Evolutionary conservation across 1,140 invertebrate genomes (phyloP), one percentile per base, ranked within the genome.

Genomic region (Euwallacea similis): DNA sequence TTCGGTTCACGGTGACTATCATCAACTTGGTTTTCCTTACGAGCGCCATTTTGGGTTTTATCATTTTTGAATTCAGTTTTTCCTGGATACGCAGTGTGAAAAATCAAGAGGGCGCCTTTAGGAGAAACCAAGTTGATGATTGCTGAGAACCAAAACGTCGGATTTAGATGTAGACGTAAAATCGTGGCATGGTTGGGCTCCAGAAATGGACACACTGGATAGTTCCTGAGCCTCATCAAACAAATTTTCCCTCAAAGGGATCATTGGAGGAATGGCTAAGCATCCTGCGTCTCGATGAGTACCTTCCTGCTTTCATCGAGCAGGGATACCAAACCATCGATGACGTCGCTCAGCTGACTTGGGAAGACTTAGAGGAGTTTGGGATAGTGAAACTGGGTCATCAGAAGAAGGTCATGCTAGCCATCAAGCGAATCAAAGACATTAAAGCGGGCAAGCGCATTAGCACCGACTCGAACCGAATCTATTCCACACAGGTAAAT

Each of bases 351-450:
- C 95, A 98, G 79, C 88, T 99, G 47, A 95, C 94, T 70, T 98
- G 97, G 96, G 98, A 99, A 86, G 98, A 99, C 85, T 87, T 99
- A 75, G 98, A 99, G 85, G 98, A 99, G 79, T 97, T 98, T 81
- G 98, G 98, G 59, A 98, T 99, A 75, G 89, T 95, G 42, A 89
- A 92, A 78, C 82, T 95, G 79, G 98, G 98, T 33, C 98, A 99
- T 82, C 97, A 99, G 83, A 99, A 99, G 86, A 97, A 98, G 84
- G 92, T 99, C 73, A 89, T 97, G 76, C 84, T 99, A 75, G 97
- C 97, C 64, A 98, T 99, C 75, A 98, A 99, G 82, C 88, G 96
- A 82, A 90, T 99, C 11, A 98, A 98, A 83, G 94, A 98, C 80
- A 93, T 98, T 67, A 88, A 91, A 69, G 90, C 93, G 42, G 93